Percentiles rank a stretch among this genome's conserved stretches.
phyloP scores from a whole-genome alignment of 2,888 invertebrate species.

The Globia sparganii region DNA sequence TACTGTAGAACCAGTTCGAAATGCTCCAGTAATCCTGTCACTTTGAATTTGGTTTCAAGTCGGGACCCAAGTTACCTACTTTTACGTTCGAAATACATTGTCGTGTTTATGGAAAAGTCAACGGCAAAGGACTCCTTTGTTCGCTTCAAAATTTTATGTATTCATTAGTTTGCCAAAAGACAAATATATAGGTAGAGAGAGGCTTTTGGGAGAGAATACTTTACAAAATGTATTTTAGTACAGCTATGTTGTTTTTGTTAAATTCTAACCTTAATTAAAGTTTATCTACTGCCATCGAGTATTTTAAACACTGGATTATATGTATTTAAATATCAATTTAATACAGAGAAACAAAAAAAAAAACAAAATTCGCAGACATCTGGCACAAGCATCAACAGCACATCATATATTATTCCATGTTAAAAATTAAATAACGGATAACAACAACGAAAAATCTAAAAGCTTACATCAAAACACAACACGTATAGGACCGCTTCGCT shows the following conservation, averaged over 20 bases:
- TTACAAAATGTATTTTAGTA: slow-evolving; percentile 2
- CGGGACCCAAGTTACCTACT: slow-evolving; percentile 77
- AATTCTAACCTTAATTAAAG: neutral
- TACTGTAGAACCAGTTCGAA: slow-evolving; percentile 69
- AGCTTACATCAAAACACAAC: slow-evolving; percentile 62
- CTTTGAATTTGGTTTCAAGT: slow-evolving; percentile 78
- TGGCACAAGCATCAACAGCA: slow-evolving; percentile 19
- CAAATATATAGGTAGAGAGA: slow-evolving; percentile 39
- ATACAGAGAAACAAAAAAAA: neutral
- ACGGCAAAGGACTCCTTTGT: slow-evolving; percentile 70
- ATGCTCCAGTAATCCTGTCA: slow-evolving; percentile 81
- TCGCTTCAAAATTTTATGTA: slow-evolving; percentile 62
- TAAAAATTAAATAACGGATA: slow-evolving; percentile 58
- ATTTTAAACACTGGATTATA: neutral
- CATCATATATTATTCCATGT: slow-evolving; percentile 31
- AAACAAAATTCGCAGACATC: neutral
- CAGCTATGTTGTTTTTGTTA: neutral
- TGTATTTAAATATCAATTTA: slow-evolving; percentile 1
- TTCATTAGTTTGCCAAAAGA: slow-evolving; percentile 61
- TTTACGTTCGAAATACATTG: slow-evolving; percentile 79
- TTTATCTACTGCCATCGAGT: neutral
- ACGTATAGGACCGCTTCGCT: slow-evolving; percentile 65
- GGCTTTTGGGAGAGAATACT: slow-evolving; percentile 22
- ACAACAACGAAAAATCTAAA: slow-evolving; percentile 60
- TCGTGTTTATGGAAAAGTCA: slow-evolving; percentile 76